Percentiles rank a stretch among this genome's conserved stretches.
Evolutionary conservation across 2,797 vertebrate genomes (phyloP).

Genomic region (Microchirus variegatus): DNA sequence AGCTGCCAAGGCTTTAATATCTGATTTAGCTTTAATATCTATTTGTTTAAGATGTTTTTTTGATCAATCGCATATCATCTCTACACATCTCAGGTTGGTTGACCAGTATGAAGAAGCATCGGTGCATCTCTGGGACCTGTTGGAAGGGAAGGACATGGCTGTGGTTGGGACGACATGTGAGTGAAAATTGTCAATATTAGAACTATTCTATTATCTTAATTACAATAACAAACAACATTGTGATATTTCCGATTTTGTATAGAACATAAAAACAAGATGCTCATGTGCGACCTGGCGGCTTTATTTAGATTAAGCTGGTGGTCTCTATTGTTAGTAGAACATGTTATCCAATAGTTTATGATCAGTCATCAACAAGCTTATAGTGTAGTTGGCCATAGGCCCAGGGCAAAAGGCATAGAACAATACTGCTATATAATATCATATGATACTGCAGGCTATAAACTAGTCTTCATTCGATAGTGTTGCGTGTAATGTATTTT

Average conservation of each 20-base stretch:
- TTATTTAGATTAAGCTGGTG: constrained; percentile 40
- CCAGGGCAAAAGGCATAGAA: neutral
- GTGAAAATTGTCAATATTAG: constrained; percentile 50
- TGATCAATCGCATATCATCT: neutral
- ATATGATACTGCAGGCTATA: constrained; percentile 4
- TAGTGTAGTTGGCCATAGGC: constrained; percentile 14
- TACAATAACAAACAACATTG: no score
- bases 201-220: no score
- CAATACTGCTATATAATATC: constrained; percentile 18
- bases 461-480: constrained; percentile 37
- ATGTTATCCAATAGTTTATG: constrained; percentile 45
- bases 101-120: constrained; percentile 96
- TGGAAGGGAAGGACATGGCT: constrained; percentile 94
- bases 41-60: neutral
- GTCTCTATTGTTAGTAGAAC: constrained; percentile 41
- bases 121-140: constrained; percentile 93
- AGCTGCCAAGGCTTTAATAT: neutral
- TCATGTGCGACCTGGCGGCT: neutral
- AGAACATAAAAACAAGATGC: no score
- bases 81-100: constrained; percentile 80
- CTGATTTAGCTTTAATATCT: no score
- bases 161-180: constrained; percentile 97
- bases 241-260: no score
- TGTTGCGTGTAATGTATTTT: constrained; percentile 37
- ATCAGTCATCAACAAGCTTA: constrained; percentile 31